Conservation (phyloP, 2,888 invertebrate genomes). For the Aproaerema taeniolella region DNA sequence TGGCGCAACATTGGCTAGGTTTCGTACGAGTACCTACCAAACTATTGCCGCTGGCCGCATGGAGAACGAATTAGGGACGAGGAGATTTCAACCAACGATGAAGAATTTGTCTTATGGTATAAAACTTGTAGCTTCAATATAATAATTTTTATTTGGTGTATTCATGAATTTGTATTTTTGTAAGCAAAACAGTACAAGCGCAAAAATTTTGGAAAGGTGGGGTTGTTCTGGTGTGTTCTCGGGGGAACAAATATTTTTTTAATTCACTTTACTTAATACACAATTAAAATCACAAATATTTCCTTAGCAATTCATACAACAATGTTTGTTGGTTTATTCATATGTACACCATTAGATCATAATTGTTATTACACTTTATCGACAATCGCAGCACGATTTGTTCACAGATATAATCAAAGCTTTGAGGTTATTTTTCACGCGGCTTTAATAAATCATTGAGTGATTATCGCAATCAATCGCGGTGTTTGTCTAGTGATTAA, state of each 20-base stretch:
- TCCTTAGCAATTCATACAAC: background rate
- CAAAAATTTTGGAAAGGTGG: too few species aligned
- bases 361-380: too few species aligned
- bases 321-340: background rate
- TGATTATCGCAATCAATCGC: conserved; percentile 15
- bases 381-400: background rate
- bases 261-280: too few species aligned
- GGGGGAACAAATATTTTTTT: too few species aligned
- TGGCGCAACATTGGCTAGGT: too few species aligned
- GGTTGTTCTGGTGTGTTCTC: too few species aligned
- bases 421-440: background rate
- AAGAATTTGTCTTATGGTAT: conserved; percentile 4
- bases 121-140: too few species aligned
- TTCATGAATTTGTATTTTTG: too few species aligned
- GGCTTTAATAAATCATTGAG: conserved; percentile 15
- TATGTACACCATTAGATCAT: too few species aligned
- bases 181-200: too few species aligned
- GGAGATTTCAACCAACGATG: conserved; percentile 35
- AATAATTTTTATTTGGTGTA: too few species aligned
- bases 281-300: background rate
- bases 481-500: conserved; percentile 14
- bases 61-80: conserved; percentile 53
- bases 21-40: too few species aligned
- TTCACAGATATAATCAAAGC: background rate
- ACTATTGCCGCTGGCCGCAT: conserved; percentile 32